phyloP scores from a whole-genome alignment of 2,113 vertebrate genomes.

The Perca flavescens region DNA sequence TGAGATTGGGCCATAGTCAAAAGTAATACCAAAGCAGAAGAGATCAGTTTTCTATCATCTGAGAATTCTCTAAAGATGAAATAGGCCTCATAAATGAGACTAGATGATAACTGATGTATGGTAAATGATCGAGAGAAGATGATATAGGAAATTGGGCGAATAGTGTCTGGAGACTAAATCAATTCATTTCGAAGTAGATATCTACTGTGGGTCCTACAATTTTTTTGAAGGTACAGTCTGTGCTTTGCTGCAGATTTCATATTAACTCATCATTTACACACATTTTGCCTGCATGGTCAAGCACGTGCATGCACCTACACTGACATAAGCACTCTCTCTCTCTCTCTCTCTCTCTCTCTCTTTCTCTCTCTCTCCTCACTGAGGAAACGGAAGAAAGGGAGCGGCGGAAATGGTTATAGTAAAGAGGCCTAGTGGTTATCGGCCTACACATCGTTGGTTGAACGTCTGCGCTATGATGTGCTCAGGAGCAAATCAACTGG shows the following conservation, averaged over 20 bases:
- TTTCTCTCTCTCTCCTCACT: not conserved
- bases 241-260: constrained; percentile 76
- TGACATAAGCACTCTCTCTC: not conserved
- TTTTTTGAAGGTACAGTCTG: constrained; percentile 66
- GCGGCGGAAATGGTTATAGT: constrained; percentile 5
- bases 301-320: constrained; percentile 5
- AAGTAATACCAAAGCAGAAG: constrained; percentile 79
- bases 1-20: constrained; percentile 75
- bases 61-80: constrained; percentile 78
- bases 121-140: constrained; percentile 78
- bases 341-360: too few species aligned
- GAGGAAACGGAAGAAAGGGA: constrained; percentile 44
- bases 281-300: constrained; percentile 28
- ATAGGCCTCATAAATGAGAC: constrained; percentile 80
- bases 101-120: constrained; percentile 80
- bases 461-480: constrained; percentile 31
- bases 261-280: constrained; percentile 70
- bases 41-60: constrained; percentile 82
- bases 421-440: constrained; percentile 33
- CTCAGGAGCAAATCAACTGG: constrained; percentile 30
- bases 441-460: constrained; percentile 24
- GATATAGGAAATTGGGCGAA: constrained; percentile 78
- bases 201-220: constrained; percentile 62
- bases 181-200: constrained; percentile 80
- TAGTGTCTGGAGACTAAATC: constrained; percentile 80